phyloP scores from a whole-genome alignment of 2,797 vertebrate genomes.

The Potorous gilbertii region DNA sequence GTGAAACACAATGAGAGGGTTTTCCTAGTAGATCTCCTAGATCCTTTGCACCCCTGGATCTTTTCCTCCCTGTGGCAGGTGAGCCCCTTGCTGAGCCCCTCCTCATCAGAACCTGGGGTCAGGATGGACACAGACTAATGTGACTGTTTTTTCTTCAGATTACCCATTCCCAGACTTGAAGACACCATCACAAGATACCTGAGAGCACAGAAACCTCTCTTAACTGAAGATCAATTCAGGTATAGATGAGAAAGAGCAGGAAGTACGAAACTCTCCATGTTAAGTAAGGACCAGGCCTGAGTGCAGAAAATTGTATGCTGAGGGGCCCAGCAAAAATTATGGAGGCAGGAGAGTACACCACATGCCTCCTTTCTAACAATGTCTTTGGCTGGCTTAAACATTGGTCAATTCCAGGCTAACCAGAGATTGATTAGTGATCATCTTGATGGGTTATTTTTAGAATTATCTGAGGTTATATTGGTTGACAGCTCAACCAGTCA shows the following conservation, averaged over 20 bases:
- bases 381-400: background rate
- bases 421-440: fast-evolving
- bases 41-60: background rate
- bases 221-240: background rate
- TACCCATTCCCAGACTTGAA: background rate
- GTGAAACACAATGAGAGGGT: too few species aligned
- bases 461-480: background rate
- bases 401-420: background rate
- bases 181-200: background rate
- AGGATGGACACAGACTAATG: background rate
- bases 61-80: background rate
- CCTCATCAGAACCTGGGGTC: background rate
- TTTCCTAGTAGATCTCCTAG: background rate
- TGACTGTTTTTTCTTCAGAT: background rate
- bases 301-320: background rate
- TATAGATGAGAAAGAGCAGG: background rate
- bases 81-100: background rate
- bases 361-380: background rate
- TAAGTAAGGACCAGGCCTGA: background rate
- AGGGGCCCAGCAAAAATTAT: background rate
- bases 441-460: background rate
- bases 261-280: background rate
- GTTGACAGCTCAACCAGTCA: background rate
- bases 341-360: background rate
- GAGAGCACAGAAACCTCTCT: background rate